A percentile compares a stretch with the other conserved stretches of the same genome.
These are phyloP conservation scores for Leptestheria dahalacensis DNA, from an alignment of 1,140 invertebrate species.

Conservation along the genomic window DNA sequence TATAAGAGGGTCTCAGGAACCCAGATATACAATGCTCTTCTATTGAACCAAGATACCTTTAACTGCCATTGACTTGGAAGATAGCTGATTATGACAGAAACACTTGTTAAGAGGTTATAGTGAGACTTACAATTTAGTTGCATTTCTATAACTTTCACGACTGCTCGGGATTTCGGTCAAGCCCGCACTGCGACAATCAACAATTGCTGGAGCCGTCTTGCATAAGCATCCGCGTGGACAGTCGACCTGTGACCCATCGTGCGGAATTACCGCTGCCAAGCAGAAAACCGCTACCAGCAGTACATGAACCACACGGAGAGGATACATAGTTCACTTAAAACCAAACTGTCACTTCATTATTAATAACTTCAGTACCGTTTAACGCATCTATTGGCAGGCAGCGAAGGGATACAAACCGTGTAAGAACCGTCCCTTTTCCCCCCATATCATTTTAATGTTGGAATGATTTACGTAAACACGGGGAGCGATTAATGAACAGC, in stretches of 20 bases:
- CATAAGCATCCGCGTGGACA: neutral
- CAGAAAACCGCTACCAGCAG: neutral
- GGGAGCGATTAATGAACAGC: too few relatives aligned
- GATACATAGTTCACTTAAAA: too few relatives aligned
- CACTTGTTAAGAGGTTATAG: neutral
- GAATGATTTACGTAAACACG: too few relatives aligned
- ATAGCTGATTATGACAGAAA: neutral
- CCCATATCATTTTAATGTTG: too few relatives aligned
- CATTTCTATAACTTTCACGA: neutral
- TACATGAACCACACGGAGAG: neutral
- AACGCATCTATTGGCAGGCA: too few relatives aligned
- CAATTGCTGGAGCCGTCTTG: neutral
- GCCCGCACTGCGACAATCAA: neutral
- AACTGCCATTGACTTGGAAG: too few relatives aligned
- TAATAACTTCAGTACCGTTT: neutral
- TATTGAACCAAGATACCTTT: too few relatives aligned
- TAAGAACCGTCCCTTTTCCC: too few relatives aligned
- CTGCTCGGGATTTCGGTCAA: neutral
- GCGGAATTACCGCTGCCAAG: neutral
- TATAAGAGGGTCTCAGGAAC: too few relatives aligned
- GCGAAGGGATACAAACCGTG: too few relatives aligned
- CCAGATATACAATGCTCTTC: too few relatives aligned
- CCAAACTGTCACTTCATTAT: neutral
- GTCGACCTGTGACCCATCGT: neutral
- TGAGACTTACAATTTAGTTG: neutral